A percentile compares a stretch with the other conserved stretches of the same genome.
Evolutionary conservation across 2,888 invertebrate genomes (phyloP).

Genomic region (Falcaria lacertinaria): DNA sequence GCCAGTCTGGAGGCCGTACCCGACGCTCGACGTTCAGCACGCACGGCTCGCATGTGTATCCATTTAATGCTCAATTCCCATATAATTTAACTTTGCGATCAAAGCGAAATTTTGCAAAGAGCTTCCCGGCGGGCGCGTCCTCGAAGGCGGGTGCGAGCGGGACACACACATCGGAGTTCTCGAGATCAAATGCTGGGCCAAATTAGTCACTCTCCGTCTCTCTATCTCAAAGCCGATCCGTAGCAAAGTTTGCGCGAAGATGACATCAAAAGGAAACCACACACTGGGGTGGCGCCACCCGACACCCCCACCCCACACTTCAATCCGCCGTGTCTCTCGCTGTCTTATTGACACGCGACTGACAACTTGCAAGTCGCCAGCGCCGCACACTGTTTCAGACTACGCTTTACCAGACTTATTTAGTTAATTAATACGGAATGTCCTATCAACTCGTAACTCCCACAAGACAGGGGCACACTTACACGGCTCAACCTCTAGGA

Average conservation of each 20-base stretch:
- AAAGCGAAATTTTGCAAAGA: conserved; percentile 79
- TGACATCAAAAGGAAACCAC: conserved; percentile 81
- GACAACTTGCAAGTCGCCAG: conserved; percentile 72
- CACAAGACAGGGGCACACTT: conserved; percentile 61
- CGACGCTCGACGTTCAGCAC: conserved; percentile 5
- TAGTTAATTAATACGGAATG: conserved; percentile 79
- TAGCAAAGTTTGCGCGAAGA: conserved; percentile 81
- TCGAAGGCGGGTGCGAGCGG: conserved; percentile 64
- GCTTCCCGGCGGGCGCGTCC: conserved; percentile 69
- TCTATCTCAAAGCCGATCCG: conserved; percentile 81
- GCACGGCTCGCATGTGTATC: conserved; percentile 66
- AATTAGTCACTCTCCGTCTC: conserved; percentile 80
- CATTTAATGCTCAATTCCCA: conserved; percentile 80
- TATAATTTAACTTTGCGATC: conserved; percentile 81
- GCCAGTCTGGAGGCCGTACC: conserved; percentile 11
- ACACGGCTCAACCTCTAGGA: conserved; percentile 52
- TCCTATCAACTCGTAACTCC: conserved; percentile 72
- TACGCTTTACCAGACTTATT: conserved; percentile 72
- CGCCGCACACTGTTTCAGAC: conserved; percentile 57
- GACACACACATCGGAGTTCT: conserved; percentile 68
- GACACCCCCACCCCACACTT: conserved; percentile 59
- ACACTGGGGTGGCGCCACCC: conserved; percentile 71
- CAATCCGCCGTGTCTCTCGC: conserved; percentile 71
- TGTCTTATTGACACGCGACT: conserved; percentile 79
- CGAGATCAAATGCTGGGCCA: conserved; percentile 80